Base-by-base conservation (phyloP, 2,797 vertebrate species). In the Sebastes vulpes region DNA sequence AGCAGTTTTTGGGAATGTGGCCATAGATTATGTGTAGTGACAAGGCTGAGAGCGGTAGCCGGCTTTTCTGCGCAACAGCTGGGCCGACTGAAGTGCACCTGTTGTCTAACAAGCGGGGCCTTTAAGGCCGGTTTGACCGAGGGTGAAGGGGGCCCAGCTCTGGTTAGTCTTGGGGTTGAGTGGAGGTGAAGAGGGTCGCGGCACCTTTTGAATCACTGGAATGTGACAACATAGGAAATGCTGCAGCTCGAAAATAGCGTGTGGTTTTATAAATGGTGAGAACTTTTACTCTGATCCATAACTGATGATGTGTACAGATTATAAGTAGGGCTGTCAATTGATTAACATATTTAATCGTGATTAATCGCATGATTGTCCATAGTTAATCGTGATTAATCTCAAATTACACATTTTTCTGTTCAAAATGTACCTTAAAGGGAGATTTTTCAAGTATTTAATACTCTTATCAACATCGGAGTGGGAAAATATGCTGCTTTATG, bases 111-210 rank as follows among this genome's bases (percentile, higher is more conserved):
- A 96, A 96, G 95, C 65, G 14, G 67, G 75, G 82, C 70, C 85
- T 95, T 93, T 86, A 90, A 82, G 75, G 84, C 81, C 9, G 23
- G 38, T 86, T 88, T 93, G 89, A 94, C 91, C 71, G 20, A 75
- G 63, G 92, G 84, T 90, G 84, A 91, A 90, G 61, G 88, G 85
- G 90, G 85, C 84, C 54, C 76, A 31, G 86, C 90, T 94, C 93
- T 94, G 85, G 95, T 95, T 95, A 94, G 93, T 94, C 86, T 93
- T 86, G 88, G 84, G 90, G 92, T 93, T 93, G 91, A 93, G 81
- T 81, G 81, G 88, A 94, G 90, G 94, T 91, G 87, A 92, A 81
- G 77, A 87, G 82, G 90, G 90, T 92, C 78, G 28, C 28, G n/a
- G 82, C 90, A 88, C 92, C 87, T 93, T 46, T 84, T 93, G 81